These are phyloP conservation scores for Danio tinwini DNA, from an alignment of 2,797 vertebrate genomes.

Conservation along the genomic window DNA sequence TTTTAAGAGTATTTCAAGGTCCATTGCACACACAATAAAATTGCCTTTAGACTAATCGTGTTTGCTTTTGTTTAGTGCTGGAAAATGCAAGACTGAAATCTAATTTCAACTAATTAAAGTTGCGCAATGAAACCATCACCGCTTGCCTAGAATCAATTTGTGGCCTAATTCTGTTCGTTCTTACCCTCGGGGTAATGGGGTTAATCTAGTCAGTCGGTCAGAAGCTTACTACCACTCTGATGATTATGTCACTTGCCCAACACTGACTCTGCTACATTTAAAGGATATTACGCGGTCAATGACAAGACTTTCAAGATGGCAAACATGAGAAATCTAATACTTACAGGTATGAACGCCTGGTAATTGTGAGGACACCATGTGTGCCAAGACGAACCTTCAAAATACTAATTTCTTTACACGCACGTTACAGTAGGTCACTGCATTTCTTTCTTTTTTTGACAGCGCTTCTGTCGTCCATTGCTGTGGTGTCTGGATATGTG, in stretches of 20 bases:
- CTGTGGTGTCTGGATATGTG: constrained; percentile 64
- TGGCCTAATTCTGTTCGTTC: constrained; percentile 15
- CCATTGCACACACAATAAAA: neutral
- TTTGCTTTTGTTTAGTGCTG: neutral
- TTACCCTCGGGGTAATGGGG: neutral
- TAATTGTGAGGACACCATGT: neutral
- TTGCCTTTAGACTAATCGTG: neutral
- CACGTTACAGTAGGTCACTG: neutral
- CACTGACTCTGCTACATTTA: neutral
- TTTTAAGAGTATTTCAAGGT: no score
- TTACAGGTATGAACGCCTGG: constrained; percentile 39
- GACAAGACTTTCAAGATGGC: constrained; percentile 21
- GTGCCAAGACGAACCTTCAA: neutral
- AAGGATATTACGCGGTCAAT: neutral
- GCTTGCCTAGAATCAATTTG: neutral
- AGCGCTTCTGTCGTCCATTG: constrained; percentile 61
- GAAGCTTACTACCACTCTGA: constrained; percentile 28
- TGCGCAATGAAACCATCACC: neutral
- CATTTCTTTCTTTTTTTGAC: constrained; percentile 12
- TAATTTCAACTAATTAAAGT: constrained; percentile 1
- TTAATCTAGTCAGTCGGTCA: constrained; percentile 53
- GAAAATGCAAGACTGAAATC: neutral
- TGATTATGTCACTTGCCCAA: constrained; percentile 25
- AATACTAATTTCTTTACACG: constrained; percentile 1
- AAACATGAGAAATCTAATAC: constrained; percentile 23